Evolutionary conservation across 2,888 invertebrate species (phyloP).

Genomic region (Zygaena filipendulae): DNA sequence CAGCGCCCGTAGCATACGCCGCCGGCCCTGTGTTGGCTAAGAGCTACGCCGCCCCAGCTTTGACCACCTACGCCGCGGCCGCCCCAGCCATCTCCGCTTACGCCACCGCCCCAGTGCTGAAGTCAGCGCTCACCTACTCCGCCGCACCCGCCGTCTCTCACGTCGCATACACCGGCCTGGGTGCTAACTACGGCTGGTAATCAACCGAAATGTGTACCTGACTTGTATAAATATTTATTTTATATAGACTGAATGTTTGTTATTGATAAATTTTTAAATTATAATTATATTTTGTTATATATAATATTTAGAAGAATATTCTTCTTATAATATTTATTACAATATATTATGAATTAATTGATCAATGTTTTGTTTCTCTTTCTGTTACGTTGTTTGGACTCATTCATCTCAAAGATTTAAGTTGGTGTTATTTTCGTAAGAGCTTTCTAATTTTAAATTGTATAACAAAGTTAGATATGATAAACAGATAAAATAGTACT

Average conservation of each 20-base stretch:
- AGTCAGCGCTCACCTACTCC: conserved; percentile 66
- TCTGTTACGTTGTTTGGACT: too few species aligned
- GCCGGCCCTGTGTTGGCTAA: conserved; percentile 36
- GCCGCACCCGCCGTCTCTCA: conserved; percentile 45
- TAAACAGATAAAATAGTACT: too few species aligned
- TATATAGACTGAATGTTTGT: conserved; percentile 10
- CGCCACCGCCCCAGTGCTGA: conserved; percentile 59
- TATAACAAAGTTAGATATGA: too few species aligned
- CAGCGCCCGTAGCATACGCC: conserved; percentile 24
- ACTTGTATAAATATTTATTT: conserved; percentile 14
- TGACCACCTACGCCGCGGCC: conserved; percentile 30
- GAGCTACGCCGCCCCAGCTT: conserved; percentile 32
- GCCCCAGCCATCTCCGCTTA: conserved; percentile 28
- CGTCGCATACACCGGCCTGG: conserved; percentile 19
- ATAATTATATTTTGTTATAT: conserved; percentile 9
- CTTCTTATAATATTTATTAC: too few species aligned
- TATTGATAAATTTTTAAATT: conserved; percentile 1
- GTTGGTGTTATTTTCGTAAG: too few species aligned
- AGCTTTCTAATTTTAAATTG: too few species aligned
- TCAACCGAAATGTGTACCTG: conserved; percentile 14
- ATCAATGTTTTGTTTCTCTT: too few species aligned
- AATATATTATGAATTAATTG: too few species aligned
- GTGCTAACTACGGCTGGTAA: conserved; percentile 29
- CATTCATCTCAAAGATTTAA: too few species aligned
- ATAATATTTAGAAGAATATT: too few species aligned